Conservation (phyloP, 2,888 invertebrate species). For the Thecocarcelia acutangulata region DNA sequence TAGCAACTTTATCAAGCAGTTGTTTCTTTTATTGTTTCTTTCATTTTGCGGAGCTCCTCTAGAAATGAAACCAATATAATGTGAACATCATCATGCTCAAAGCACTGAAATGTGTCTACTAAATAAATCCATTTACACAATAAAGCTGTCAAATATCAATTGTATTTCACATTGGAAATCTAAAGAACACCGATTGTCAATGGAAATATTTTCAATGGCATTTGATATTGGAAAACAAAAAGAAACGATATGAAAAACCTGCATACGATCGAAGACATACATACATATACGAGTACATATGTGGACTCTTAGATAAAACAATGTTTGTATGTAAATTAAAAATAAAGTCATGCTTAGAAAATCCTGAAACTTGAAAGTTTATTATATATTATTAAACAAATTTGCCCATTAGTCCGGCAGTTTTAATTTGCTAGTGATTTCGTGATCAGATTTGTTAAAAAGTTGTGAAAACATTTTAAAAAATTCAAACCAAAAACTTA, state of each 20-base stretch:
- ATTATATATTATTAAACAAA: background rate
- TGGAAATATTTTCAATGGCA: background rate
- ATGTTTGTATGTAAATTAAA: background rate
- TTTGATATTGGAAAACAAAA: conserved; percentile 22
- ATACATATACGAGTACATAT: no score
- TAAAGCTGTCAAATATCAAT: conserved; percentile 58
- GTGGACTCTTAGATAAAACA: no score
- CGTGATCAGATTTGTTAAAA: no score
- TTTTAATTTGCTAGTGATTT: no score
- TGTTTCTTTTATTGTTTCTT: background rate
- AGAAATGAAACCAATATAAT: conserved; percentile 51
- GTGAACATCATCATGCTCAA: background rate
- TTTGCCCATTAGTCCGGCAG: no score
- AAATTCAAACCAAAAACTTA: no score
- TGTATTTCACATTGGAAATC: conserved; percentile 25
- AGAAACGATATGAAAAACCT: conserved; percentile 2
- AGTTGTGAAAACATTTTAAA: no score
- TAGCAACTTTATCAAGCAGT: background rate
- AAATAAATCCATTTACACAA: conserved; percentile 49
- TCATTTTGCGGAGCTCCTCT: conserved; percentile 10
- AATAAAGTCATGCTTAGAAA: background rate
- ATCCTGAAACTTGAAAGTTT: background rate
- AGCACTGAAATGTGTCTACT: conserved; percentile 36
- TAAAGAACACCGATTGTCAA: conserved; percentile 39
- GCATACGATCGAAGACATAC: no score